phyloP scores from a whole-genome alignment of 30 jellyfish, hydroid and myxozoan genomes.

The Turritopsis rubra region DNA sequence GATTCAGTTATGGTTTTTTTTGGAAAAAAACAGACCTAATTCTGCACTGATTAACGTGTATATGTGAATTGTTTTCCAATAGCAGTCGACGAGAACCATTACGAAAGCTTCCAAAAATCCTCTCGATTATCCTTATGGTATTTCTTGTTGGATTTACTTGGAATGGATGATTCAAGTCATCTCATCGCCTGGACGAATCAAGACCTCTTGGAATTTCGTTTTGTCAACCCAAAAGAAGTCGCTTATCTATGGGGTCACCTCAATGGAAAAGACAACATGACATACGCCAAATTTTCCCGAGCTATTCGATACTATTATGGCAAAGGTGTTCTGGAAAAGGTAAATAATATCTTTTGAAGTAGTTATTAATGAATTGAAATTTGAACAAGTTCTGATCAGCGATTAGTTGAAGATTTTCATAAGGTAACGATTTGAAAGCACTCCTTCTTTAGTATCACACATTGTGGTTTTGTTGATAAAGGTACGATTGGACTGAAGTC shows the following conservation, averaged over 20 bases:
- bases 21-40: no score
- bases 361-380: no score
- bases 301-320: constrained; percentile 32
- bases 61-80: neutral
- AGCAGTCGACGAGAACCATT: neutral
- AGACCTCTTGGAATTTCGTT: neutral
- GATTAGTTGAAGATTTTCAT: no score
- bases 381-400: no score
- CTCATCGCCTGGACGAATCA: constrained; percentile 21
- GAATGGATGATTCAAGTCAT: constrained; percentile 12
- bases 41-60: no score
- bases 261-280: constrained; percentile 22
- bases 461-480: no score
- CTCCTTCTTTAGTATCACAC: no score
- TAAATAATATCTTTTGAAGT: neutral
- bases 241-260: constrained; percentile 27
- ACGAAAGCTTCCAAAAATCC: neutral
- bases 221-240: constrained; percentile 20
- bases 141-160: constrained; percentile 24
- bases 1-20: no score
- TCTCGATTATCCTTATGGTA: constrained; percentile 29
- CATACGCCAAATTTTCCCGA: constrained; percentile 18
- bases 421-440: no score
- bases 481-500: no score
- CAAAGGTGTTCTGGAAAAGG: constrained; percentile 29